Percentiles rank a stretch among this genome's conserved stretches.
Conservation (phyloP, 2,888 invertebrate genomes). For the Choristoneura rosaceana region DNA sequence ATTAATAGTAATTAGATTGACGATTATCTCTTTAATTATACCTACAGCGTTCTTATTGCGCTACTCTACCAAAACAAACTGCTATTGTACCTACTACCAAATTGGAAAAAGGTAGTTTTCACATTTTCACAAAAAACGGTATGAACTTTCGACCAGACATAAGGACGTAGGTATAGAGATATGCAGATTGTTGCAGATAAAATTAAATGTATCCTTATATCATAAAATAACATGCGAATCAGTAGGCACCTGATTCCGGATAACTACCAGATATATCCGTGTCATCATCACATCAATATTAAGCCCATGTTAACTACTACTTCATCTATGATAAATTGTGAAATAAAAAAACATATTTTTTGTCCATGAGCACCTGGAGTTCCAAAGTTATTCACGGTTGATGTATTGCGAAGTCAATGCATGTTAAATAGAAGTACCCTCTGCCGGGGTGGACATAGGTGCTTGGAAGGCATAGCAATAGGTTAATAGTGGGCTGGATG, state of each 20-base stretch:
- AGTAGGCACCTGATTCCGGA: too few relatives aligned
- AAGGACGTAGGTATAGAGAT: neutral
- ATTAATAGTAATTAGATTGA: neutral
- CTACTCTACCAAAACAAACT: neutral
- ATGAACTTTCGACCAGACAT: too few relatives aligned
- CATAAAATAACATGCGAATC: too few relatives aligned
- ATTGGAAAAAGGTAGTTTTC: neutral
- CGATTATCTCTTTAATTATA: neutral
- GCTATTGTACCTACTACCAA: neutral
- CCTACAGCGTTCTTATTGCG: neutral
- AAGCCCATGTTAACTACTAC: too few relatives aligned
- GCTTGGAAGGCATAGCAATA: neutral
- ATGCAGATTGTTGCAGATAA: neutral
- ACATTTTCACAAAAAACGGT: too few relatives aligned
- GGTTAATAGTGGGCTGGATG: slow-evolving; percentile 43
- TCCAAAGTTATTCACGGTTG: neutral
- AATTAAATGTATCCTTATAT: too few relatives aligned
- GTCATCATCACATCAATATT: too few relatives aligned
- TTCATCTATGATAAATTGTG: neutral
- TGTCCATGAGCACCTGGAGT: neutral
- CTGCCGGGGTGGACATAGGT: neutral
- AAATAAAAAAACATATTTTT: too few relatives aligned
- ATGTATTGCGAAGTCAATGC: neutral
- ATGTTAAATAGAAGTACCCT: neutral
- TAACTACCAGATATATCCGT: too few relatives aligned